A percentile compares a stretch with the other conserved stretches of the same genome.
phyloP scores from a whole-genome alignment of 1,140 invertebrate species.

The Aphaenogaster floridana region DNA sequence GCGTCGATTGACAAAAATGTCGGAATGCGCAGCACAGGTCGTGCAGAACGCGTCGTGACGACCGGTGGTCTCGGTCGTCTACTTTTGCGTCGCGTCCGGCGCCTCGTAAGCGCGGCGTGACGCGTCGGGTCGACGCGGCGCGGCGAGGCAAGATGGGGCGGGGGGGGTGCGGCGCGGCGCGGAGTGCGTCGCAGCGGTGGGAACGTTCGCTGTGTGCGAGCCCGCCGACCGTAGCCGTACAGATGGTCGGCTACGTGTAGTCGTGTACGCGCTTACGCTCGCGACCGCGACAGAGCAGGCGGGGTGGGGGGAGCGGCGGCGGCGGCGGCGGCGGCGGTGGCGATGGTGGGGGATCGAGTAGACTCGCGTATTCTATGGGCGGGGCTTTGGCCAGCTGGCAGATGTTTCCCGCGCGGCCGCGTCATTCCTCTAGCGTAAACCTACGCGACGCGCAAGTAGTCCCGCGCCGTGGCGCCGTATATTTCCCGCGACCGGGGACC shows the following conservation, averaged over 20 bases:
- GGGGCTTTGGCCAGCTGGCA: conserved; percentile 88
- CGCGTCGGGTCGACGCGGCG: not conserved
- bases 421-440: conserved; percentile 81
- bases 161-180: not conserved
- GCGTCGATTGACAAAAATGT: not conserved
- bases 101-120: conserved; percentile 45
- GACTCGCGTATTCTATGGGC: conserved; percentile 82
- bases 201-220: conserved; percentile 27
- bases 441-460: conserved; percentile 86
- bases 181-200: conserved; percentile 25
- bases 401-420: conserved; percentile 87
- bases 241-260: conserved; percentile 51
- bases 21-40: not conserved
- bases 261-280: conserved; percentile 44
- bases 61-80: not conserved
- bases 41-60: not conserved
- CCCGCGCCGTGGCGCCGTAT: conserved; percentile 62
- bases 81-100: conserved; percentile 32
- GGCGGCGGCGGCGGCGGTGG: conserved; percentile 55
- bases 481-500: conserved; percentile 62
- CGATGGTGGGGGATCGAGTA: conserved; percentile 73
- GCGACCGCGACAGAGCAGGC: conserved; percentile 52
- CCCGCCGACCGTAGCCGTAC: conserved; percentile 30
- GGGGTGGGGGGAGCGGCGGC: conserved; percentile 35
- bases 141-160: not conserved